Base-by-base conservation (phyloP, 2,888 invertebrate genomes). In the Julus scanicus region DNA sequence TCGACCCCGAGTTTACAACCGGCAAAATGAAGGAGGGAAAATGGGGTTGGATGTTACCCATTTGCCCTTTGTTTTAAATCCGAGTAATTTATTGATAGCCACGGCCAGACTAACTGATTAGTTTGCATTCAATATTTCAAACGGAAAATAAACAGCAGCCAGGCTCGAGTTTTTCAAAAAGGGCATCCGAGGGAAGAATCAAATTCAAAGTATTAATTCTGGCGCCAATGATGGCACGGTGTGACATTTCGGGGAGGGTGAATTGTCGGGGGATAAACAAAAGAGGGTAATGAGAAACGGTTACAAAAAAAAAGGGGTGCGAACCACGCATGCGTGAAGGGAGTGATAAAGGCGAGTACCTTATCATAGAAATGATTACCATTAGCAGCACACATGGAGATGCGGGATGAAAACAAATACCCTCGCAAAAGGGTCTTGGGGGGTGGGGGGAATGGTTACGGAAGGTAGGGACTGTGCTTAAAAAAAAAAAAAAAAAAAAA, bases 21-120 rank as follows among this genome's bases (percentile, higher is more conserved):
- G 2, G 29, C 1, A n/a, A n/a, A n/a, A 9, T 37, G 29, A 37
- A 37, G 13, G 20, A 37, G 3, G 11, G 15, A 11, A 53, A 15
- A 2, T 15, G 53, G 53, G 53, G 53, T 4, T 53, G 80, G 29
- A 29, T 15, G 71, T 1, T 29, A 13, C 9, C 20, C 80, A 13
- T 37, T 37, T 80, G 80, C 80, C 80, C 37, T 80, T 80, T 80
- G 80, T 80, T 80, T 80, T 80, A 80, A 80, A 80, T 80, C 80
- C 80, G 80, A 80, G 9, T 80, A 80, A 80, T 80, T 80, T 80
- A 80, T 80, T 80, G 80, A 80, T 80, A 37, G 20, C 80, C 80
- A 80, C 80, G 80, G 80, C 80, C 80, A 80, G 80, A 80, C 80
- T 37, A 80, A 80, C 80, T 80, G 80, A 80, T 80, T 80, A 80